Evolutionary conservation across 2,888 invertebrate genomes (phyloP).

Genomic region (Noctua janthe): DNA sequence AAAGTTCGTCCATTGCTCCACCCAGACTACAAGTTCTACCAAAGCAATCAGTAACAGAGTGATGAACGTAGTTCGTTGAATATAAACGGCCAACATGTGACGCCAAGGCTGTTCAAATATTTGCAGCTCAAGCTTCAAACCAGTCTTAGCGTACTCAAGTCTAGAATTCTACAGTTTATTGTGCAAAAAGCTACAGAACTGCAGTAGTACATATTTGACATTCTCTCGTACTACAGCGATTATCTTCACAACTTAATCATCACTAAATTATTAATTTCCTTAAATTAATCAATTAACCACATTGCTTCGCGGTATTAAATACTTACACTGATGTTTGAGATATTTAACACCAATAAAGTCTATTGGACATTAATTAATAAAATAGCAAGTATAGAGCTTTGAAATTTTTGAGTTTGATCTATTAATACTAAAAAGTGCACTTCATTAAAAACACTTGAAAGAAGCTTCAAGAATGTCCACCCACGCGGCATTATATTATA

Average conservation of each 20-base stretch:
- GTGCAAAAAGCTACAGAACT: constrained; percentile 42
- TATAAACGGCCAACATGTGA: constrained; percentile 22
- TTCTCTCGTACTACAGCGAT: constrained; percentile 19
- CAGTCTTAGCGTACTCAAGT: constrained; percentile 63
- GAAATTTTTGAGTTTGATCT: constrained; percentile 14
- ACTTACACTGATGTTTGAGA: constrained; percentile 17
- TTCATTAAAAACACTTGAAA: constrained; percentile 49
- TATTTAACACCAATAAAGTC: constrained; percentile 40
- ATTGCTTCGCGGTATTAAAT: constrained; percentile 31
- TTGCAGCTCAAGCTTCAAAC: constrained; percentile 67
- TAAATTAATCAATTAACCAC: constrained; percentile 49
- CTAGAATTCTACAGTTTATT: constrained; percentile 62
- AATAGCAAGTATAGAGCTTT: constrained; percentile 1
- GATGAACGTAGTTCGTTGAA: constrained; percentile 29
- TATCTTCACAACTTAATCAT: constrained; percentile 53
- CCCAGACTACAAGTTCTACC: constrained; percentile 6
- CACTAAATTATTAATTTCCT: constrained; percentile 53
- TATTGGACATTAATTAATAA: constrained; percentile 8
- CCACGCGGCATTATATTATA: constrained; percentile 44
- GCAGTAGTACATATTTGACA: constrained; percentile 27
- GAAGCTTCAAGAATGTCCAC: constrained; percentile 46
- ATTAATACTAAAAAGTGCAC: constrained; percentile 35
- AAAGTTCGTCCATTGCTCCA: constrained; percentile 49
- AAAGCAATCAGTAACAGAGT: constrained; percentile 19
- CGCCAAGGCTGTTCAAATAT: constrained; percentile 58